phyloP scores from a whole-genome alignment of 2,888 invertebrate species.

The Cosmorhoe ocellata region DNA sequence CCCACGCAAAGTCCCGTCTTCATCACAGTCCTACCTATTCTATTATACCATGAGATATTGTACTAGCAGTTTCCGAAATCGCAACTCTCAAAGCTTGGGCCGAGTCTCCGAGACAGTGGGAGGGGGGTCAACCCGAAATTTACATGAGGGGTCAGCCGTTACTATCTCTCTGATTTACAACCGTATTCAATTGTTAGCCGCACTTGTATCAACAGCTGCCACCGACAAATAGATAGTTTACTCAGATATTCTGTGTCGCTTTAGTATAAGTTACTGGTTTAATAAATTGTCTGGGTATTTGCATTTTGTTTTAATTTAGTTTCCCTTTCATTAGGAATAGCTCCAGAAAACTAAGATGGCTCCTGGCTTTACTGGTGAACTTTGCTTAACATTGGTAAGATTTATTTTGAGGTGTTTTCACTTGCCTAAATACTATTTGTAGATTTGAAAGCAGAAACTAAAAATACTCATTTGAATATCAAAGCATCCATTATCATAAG shows the following conservation, averaged over 20 bases:
- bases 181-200: slow-evolving; percentile 77
- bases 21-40: not conserved
- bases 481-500: too few species aligned
- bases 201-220: slow-evolving; percentile 76
- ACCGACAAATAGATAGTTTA: slow-evolving; percentile 61
- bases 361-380: not conserved
- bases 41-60: not conserved
- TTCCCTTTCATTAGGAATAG: not conserved
- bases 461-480: too few species aligned
- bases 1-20: not conserved
- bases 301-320: slow-evolving; percentile 15
- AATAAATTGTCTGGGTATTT: slow-evolving; percentile 26
- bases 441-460: too few species aligned
- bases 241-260: slow-evolving; percentile 41
- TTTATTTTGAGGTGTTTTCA: too few species aligned
- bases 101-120: slow-evolving; percentile 48
- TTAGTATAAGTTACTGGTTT: slow-evolving; percentile 27
- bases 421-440: too few species aligned
- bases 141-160: slow-evolving; percentile 71
- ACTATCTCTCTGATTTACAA: slow-evolving; percentile 76
- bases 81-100: slow-evolving; percentile 49
- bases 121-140: slow-evolving; percentile 59
- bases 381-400: too few species aligned
- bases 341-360: not conserved
- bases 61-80: slow-evolving; percentile 23